phyloP scores from a whole-genome alignment of 2,113 vertebrate species.

The Melanostigma gelatinosum region DNA sequence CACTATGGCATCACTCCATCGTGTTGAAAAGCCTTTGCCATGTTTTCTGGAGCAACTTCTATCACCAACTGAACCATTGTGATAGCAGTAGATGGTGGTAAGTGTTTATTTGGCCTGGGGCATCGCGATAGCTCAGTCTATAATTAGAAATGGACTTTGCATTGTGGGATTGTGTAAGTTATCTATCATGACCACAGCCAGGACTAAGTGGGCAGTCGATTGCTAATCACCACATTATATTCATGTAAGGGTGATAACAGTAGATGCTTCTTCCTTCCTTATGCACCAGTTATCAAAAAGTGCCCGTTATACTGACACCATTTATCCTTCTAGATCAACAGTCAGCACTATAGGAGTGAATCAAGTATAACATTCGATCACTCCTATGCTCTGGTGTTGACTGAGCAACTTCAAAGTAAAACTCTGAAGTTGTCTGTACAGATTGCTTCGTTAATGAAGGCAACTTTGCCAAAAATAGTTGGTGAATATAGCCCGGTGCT shows the following conservation, averaged over 20 bases:
- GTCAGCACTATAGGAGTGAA: not conserved
- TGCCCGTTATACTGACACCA: not conserved
- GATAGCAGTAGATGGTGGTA: slow-evolving; percentile 18
- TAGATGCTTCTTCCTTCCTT: slow-evolving; percentile 5
- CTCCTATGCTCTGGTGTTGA: not conserved
- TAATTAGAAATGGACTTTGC: slow-evolving; percentile 26
- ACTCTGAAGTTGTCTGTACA: slow-evolving; percentile 1
- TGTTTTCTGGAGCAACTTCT: slow-evolving; percentile 35
- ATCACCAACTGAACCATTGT: slow-evolving; percentile 29
- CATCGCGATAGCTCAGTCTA: slow-evolving; percentile 12
- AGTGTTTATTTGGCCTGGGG: slow-evolving; percentile 20
- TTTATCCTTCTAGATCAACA: not conserved
- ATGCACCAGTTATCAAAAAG: not conserved
- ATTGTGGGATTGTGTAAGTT: slow-evolving; percentile 23
- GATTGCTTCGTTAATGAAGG: not conserved
- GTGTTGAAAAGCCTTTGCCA: slow-evolving; percentile 1
- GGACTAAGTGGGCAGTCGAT: slow-evolving; percentile 7
- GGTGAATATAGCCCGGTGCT: not conserved
- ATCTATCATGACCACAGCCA: slow-evolving; percentile 1
- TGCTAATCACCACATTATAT: slow-evolving; percentile 14
- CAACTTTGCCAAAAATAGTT: not conserved
- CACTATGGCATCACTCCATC: not conserved
- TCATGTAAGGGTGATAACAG: not conserved
- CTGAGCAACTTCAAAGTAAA: slow-evolving; percentile 6
- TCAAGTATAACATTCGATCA: not conserved